Evolutionary conservation across 2,113 vertebrate genomes (phyloP), one percentile per base, ranked within the genome.

Genomic region (Callipepla californica): DNA sequence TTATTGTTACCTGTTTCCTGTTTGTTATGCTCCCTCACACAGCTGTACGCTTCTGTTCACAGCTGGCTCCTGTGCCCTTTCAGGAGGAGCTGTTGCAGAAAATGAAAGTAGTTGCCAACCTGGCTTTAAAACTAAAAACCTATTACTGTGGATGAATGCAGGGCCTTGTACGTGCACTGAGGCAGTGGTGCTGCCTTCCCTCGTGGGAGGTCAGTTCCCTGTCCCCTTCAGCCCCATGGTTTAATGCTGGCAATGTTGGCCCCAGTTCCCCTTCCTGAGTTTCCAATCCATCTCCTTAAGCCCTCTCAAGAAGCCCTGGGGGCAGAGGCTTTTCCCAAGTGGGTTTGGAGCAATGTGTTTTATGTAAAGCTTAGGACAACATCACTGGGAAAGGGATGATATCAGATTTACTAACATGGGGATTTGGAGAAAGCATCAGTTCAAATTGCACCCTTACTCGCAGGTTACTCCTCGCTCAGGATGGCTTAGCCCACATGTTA

Each of bases 1-100:
- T 94, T 95, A 95, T 96, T 96, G 96, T 97, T 94, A 96, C 95
- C 94, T 92, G 66, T 82, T 95, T 89, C 92, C 95, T 94, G 93
- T 95, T 94, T 87, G 94, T 70, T 94, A 66, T 94, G 93, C 81
- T 59, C 63, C 83, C 45, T 79, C 0, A 0, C 72, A 84, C 96
- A 97, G 95, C 97, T 97, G 96, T 84, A 51, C 2, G 3, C 86
- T 92, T 90, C 91, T 96, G 88, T 83, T 55, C 92, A 88, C 96
- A 96, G 93, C 94, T 97, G 97, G 88, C 92, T 92, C 79, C 78
- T 50, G 59, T 84, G 91, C 87, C 81, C 79, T 96, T 92, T 93
- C 81, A 50, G 47, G 81, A 51, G 20, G 28, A 93, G 89, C 61
- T 84, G 66, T 78, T 45, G 25, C 75, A 86, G 94, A 86, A 88